Base-by-base conservation (phyloP, 1,140 invertebrate genomes). In the Chrysomallon squamiferum region DNA sequence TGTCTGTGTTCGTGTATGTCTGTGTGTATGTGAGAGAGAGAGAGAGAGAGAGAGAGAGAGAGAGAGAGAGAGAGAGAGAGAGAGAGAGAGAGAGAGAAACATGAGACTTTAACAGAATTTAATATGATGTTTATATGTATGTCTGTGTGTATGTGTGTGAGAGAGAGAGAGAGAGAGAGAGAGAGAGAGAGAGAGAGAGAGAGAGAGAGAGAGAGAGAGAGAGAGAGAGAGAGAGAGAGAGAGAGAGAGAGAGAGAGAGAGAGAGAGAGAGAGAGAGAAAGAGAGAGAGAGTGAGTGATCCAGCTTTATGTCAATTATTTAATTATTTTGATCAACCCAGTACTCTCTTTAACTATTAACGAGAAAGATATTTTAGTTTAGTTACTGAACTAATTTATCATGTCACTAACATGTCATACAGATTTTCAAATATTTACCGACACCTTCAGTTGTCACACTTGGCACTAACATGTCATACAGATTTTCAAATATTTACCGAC, bases 161-260 rank as follows among this genome's bases (percentile, higher is more conserved):
- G 25, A 65, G 33, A 45, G 38, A 29, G 52, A 58, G 52, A 30
- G 38, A 57, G 49, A 35, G 43, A 18, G 29, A 11, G 18, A 41
- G 20, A 29, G 25, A 22, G 27, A 49, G 41, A 32, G 1, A 29
- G 30, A 32, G 25, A 59, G 29, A 2, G 20, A 29, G 35, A 43
- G 38, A 20, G 41, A 59, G 56, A 25, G 33, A 65, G 35, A 65
- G 38, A 29, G 41, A 27, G 38, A 65, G 20, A 18, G 15, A 58
- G 38, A 58, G 38, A 47, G 27, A 65, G 0, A 29, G 35, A 58
- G 49, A 63, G 29, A 35, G 27, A 63, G 47, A 27, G 30, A 38
- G 30, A 52, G 29, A 30, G 49, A 33, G 20, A 1, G 20, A 2
- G 27, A 47, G 35, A 58, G 5, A 56, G 33, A 56, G 20, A 65